Evolutionary conservation across 2,113 vertebrate species (phyloP).

Genomic region (Tupaia chinensis): DNA sequence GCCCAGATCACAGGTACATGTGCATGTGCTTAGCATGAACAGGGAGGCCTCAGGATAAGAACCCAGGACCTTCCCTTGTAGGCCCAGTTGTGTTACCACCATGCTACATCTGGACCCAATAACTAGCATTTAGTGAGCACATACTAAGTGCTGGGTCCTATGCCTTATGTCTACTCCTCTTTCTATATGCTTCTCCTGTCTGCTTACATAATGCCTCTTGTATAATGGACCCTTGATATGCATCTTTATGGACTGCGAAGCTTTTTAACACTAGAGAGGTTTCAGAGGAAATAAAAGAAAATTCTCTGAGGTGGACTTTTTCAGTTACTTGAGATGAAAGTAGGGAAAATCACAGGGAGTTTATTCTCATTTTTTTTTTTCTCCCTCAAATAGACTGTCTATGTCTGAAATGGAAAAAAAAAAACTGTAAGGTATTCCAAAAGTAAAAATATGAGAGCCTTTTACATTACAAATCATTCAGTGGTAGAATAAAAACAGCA

Average conservation of each 20-base stretch:
- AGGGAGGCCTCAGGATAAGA: no score
- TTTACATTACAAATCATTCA: conserved; percentile 45
- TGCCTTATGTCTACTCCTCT: neutral
- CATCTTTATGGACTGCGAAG: neutral
- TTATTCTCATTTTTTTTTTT: neutral
- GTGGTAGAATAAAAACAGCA: neutral
- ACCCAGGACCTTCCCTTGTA: no score
- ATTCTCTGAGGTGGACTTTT: neutral
- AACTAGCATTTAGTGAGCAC: neutral
- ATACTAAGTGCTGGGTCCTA: neutral
- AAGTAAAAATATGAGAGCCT: neutral
- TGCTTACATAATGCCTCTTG: neutral
- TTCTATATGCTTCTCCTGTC: neutral
- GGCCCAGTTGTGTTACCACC: no score
- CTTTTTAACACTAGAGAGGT: conserved; percentile 12
- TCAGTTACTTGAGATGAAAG: neutral
- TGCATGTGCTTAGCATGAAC: no score
- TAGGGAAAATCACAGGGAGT: neutral
- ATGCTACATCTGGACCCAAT: neutral
- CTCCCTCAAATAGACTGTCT: neutral
- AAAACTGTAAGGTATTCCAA: neutral
- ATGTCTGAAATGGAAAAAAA: neutral
- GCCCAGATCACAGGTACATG: no score
- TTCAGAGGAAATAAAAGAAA: conserved; percentile 8
- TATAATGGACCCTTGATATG: neutral